Percentiles rank a stretch among this genome's conserved stretches.
phyloP scores from a whole-genome alignment of 2,113 vertebrate genomes.

The Coptodon rendalli region DNA sequence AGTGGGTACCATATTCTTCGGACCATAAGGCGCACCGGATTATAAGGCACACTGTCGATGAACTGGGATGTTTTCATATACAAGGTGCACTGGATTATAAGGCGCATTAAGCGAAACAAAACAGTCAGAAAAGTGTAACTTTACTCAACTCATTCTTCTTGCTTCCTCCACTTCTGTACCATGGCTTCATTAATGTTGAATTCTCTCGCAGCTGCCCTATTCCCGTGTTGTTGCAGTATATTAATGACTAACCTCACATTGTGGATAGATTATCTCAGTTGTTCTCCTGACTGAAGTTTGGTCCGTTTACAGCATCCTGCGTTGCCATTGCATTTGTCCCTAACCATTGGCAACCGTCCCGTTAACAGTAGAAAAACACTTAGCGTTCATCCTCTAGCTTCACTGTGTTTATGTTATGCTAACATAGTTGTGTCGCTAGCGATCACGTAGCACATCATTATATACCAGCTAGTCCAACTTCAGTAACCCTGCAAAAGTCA shows the following conservation, averaged over 20 bases:
- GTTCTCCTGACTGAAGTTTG: background rate
- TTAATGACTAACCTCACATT: background rate
- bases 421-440: background rate
- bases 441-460: background rate
- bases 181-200: background rate
- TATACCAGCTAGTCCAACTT: background rate
- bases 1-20: background rate
- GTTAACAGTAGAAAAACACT: too few relatives aligned
- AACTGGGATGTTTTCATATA: background rate
- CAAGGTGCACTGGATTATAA: rapidly evolving
- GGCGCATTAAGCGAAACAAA: rapidly evolving
- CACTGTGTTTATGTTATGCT: too few relatives aligned
- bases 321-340: too few relatives aligned
- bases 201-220: background rate
- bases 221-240: background rate
- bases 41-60: background rate
- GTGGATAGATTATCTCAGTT: background rate
- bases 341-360: too few relatives aligned
- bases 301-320: too few relatives aligned
- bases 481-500: background rate
- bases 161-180: rapidly evolving
- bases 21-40: background rate
- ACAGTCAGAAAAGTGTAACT: background rate
- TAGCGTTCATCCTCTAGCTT: too few relatives aligned
- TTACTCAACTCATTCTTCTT: background rate